Base-by-base conservation (phyloP, 2,888 invertebrate species). In the Colostygia pectinataria region DNA sequence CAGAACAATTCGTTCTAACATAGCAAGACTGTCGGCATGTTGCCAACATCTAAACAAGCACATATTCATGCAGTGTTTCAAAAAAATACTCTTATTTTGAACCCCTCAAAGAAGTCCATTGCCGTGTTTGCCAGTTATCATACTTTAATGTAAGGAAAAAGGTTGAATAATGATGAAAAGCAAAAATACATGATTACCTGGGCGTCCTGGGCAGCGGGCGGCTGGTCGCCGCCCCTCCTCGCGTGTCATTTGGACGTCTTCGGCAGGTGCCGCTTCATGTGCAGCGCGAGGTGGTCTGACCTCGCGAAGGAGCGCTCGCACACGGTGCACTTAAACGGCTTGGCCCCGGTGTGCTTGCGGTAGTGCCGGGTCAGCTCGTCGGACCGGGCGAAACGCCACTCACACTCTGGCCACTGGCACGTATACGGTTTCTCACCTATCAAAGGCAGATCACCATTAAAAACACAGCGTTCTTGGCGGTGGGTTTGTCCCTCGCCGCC, bases 371-470 rank as follows among this genome's bases (percentile, higher is more conserved):
- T 98, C 78, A 98, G 90, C 90, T 98, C 98, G 90, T 98, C 98
- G 33, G 97, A 97, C 53, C 98, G 92, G 47, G 98, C 98, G 83
- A 98, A 98, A 73, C 98, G 92, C 98, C 98, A 99, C 78, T 98
- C 97, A 90, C 98, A 99, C 76, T 98, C 98, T 36, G 97, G 97
- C 98, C 98, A 98, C 79, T 97, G 97, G 90, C 98, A 98, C 77
- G 97, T 96, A 91, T 98, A 99, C 61, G 98, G 98, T 88, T 99
- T 99, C 87, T 99, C 98, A 67, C 98, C 98, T 98, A 39, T 20
- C 8, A 92, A 14, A 55, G 40, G 53, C 36, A n/a, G 48, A 2
- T 29, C 12, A 42, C 12, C 8, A 29, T 23, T 36, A 23, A 4
- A 36, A 36, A 36, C 13, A 24, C 24, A 37, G 24, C 25, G 15